phyloP scores from a whole-genome alignment of 1,140 invertebrate genomes.

The Apis cerana region DNA sequence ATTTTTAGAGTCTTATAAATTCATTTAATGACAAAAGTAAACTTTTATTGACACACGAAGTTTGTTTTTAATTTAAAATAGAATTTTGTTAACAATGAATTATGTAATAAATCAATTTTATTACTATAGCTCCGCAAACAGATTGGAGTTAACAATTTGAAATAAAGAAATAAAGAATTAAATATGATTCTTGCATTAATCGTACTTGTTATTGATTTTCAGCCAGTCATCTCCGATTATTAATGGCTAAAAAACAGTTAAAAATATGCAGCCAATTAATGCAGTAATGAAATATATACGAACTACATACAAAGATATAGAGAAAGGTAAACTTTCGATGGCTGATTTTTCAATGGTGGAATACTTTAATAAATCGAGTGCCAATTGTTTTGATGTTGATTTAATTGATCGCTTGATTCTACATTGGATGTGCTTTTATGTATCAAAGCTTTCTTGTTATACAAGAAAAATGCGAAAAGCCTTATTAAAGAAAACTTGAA shows the following conservation, averaged over 20 bases:
- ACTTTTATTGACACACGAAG: too few relatives aligned
- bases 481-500: too few relatives aligned
- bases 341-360: constrained; percentile 16
- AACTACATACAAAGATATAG: neutral
- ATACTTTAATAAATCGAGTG: constrained; percentile 32
- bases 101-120: too few relatives aligned
- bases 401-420: constrained; percentile 36
- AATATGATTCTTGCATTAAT: neutral
- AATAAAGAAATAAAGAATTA: neutral
- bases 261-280: constrained; percentile 39
- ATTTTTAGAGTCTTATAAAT: too few relatives aligned
- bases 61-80: too few relatives aligned
- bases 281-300: constrained; percentile 25
- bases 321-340: constrained; percentile 40
- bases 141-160: neutral
- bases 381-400: constrained; percentile 37
- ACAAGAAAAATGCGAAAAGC: too few relatives aligned
- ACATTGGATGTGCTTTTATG: neutral
- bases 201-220: constrained; percentile 24
- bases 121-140: too few relatives aligned
- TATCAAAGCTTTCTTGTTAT: too few relatives aligned
- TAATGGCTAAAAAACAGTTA: constrained; percentile 12
- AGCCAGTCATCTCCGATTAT: constrained; percentile 4
- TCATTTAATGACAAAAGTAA: too few relatives aligned
- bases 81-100: too few relatives aligned